These are phyloP conservation scores for Lethenteron reissneri DNA, from an alignment of 2,113 vertebrate genomes.

Conservation along the genomic window DNA sequence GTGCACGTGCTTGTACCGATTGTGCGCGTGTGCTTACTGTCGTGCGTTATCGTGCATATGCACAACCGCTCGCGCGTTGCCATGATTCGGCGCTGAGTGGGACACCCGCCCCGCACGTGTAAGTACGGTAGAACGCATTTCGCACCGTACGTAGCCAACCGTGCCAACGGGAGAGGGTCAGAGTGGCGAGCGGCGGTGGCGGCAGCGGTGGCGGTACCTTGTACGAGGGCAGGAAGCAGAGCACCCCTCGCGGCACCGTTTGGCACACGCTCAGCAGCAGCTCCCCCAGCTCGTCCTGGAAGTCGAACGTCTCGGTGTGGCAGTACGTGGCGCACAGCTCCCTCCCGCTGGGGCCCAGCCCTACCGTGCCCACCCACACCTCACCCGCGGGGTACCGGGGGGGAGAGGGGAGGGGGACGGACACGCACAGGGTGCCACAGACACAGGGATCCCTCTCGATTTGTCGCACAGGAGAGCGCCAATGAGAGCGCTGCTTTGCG, in stretches of 20 bases:
- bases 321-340: constrained; percentile 66
- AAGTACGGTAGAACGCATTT: too few species aligned
- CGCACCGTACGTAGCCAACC: too few species aligned
- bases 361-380: constrained; percentile 87
- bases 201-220: constrained; percentile 31
- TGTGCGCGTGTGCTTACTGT: too few species aligned
- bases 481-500: too few species aligned
- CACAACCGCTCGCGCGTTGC: too few species aligned
- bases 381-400: constrained; percentile 15
- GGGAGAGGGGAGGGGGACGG: background rate
- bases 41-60: too few species aligned
- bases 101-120: too few species aligned
- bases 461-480: background rate
- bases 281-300: constrained; percentile 70
- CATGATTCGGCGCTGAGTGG: too few species aligned
- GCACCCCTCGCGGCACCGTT: constrained; percentile 40
- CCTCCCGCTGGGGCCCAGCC: constrained; percentile 51
- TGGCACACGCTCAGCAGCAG: constrained; percentile 58
- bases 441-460: background rate
- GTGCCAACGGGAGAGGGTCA: too few species aligned
- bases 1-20: too few species aligned
- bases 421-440: background rate
- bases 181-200: background rate
- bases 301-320: constrained; percentile 58
- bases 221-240: constrained; percentile 89